These are phyloP conservation scores for Aspidapion aeneum DNA, from an alignment of 2,888 invertebrate species.

Conservation along the genomic window DNA sequence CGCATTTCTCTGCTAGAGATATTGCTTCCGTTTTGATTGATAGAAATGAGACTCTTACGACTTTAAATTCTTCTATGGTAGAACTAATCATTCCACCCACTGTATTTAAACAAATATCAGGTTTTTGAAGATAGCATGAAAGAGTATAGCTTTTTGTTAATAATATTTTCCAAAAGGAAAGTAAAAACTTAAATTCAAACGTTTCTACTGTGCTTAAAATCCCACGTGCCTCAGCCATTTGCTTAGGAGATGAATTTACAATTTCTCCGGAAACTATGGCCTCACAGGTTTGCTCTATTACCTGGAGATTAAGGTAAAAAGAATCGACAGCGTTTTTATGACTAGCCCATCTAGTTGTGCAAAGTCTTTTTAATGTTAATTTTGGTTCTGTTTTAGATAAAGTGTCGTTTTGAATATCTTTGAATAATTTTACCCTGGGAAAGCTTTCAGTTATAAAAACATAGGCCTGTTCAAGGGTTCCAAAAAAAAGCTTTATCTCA, in stretches of 20 bases:
- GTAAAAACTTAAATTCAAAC: slow-evolving; percentile 10
- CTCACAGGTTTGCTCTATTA: slow-evolving; percentile 1
- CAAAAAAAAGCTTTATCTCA: slow-evolving; percentile 10
- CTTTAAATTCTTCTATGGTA: slow-evolving; percentile 1
- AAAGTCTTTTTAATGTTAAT: slow-evolving; percentile 9
- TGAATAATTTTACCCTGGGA: slow-evolving; percentile 8
- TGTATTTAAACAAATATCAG: slow-evolving; percentile 1
- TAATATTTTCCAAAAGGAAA: slow-evolving; percentile 1
- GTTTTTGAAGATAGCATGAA: not conserved
- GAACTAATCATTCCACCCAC: slow-evolving; percentile 2
- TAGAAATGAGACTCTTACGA: too few relatives aligned
- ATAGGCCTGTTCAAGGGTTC: slow-evolving; percentile 5
- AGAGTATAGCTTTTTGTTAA: not conserved
- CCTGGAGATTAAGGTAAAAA: not conserved
- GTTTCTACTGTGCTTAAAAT: slow-evolving; percentile 1
- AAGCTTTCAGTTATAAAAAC: slow-evolving; percentile 11
- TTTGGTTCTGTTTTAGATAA: not conserved
- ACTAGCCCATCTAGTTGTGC: slow-evolving; percentile 9
- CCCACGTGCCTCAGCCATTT: slow-evolving; percentile 1
- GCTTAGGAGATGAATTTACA: not conserved
- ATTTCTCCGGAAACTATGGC: slow-evolving; percentile 7
- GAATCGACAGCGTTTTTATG: slow-evolving; percentile 12
- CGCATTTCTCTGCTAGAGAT: not conserved
- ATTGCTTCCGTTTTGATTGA: slow-evolving; percentile 2
- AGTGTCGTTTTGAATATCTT: slow-evolving; percentile 6